Percentiles rank a stretch among this genome's conserved stretches.
phyloP scores from a whole-genome alignment of 2,888 invertebrate species.

The Drosophila subquinaria region DNA sequence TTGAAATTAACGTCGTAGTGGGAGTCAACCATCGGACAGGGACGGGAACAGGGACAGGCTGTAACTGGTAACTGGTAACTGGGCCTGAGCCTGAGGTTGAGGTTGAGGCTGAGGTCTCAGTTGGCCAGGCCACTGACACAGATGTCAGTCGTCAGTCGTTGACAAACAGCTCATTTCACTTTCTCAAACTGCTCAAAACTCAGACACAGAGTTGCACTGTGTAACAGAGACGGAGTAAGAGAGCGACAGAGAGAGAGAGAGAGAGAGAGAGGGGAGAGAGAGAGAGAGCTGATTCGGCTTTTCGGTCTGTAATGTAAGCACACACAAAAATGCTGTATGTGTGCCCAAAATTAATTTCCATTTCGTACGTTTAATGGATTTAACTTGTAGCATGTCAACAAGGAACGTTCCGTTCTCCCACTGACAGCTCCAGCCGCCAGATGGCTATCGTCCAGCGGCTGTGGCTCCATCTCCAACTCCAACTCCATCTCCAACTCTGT shows the following conservation, averaged over 20 bases:
- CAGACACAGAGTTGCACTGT: slow-evolving; percentile 13
- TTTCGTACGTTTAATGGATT: slow-evolving; percentile 75
- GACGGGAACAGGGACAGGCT: neutral
- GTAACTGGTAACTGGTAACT: neutral
- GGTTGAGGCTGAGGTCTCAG: slow-evolving; percentile 12
- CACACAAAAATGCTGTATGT: slow-evolving; percentile 43
- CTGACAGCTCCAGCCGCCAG: slow-evolving; percentile 2
- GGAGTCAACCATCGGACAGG: slow-evolving; percentile 6
- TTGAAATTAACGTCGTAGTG: slow-evolving; percentile 73
- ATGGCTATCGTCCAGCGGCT: slow-evolving; percentile 7
- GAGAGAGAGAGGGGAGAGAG: neutral
- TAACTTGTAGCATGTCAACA: slow-evolving; percentile 68
- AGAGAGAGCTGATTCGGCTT: neutral
- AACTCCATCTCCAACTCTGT: neutral
- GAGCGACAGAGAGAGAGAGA: neutral
- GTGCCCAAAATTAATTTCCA: slow-evolving; percentile 70
- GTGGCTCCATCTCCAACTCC: neutral
- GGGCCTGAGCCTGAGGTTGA: neutral
- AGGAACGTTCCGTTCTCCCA: slow-evolving; percentile 2
- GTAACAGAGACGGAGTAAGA: neutral
- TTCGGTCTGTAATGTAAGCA: slow-evolving; percentile 43
- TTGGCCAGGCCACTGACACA: slow-evolving; percentile 44
- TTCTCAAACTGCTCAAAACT: slow-evolving; percentile 59
- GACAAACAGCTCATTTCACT: slow-evolving; percentile 72
- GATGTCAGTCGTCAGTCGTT: slow-evolving; percentile 54